These are phyloP conservation scores for Orycteropus afer DNA, from an alignment of 2,113 vertebrate genomes.

Conservation along the genomic window DNA sequence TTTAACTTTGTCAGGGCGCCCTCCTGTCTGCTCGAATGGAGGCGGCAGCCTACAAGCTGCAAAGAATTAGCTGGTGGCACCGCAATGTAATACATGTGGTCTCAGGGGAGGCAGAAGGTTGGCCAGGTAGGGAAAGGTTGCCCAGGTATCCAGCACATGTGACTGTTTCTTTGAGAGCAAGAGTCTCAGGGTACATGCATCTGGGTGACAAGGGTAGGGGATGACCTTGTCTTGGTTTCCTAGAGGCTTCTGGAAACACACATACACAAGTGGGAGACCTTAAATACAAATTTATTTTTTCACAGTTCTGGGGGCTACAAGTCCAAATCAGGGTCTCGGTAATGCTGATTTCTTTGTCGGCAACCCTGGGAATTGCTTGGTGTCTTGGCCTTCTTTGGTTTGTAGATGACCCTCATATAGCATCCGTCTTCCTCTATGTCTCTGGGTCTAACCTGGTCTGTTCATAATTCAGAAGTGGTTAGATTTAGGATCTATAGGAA, in stretches of 20 bases:
- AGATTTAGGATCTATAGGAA: not conserved
- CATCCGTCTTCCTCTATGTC: not conserved
- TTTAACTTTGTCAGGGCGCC: conserved; percentile 96
- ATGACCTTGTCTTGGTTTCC: not conserved
- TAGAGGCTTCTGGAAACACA: not conserved
- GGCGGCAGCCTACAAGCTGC: conserved; percentile 91
- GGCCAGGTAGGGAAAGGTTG: not conserved
- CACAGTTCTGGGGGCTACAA: not conserved
- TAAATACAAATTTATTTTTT: not conserved
- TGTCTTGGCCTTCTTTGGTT: not conserved
- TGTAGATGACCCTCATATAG: not conserved
- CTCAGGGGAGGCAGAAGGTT: not conserved
- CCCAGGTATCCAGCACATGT: not conserved
- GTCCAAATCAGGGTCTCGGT: not conserved
- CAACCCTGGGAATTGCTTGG: not conserved
- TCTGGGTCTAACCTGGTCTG: not conserved
- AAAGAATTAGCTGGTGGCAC: conserved; percentile 90
- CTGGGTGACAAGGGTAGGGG: not conserved
- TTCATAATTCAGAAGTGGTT: not conserved
- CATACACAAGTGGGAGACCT: not conserved
- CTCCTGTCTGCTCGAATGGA: conserved; percentile 94
- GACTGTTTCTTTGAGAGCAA: not conserved
- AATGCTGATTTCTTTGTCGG: not conserved
- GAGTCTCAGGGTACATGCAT: not conserved
- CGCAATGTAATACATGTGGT: conserved; percentile 40